Evolutionary conservation across 2,113 vertebrate genomes (phyloP), one percentile per base, ranked within the genome.

Genomic region (Amazona guildingii): DNA sequence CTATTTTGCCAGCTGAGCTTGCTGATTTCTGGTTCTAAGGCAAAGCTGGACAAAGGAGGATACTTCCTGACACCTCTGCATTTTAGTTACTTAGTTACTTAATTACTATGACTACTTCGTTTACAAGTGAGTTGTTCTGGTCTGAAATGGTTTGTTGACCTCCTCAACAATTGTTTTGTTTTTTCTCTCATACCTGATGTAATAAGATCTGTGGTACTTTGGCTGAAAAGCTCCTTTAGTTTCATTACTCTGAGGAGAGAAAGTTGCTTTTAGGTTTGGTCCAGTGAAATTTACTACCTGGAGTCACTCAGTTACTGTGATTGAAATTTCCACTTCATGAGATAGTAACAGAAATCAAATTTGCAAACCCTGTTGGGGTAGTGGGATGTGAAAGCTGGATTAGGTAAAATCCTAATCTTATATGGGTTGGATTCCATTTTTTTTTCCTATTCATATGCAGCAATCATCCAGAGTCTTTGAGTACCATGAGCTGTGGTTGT

Each of bases 321-420:
- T 62, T 96, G 94, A 96, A 94, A 94, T 83, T 92, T 91, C 61
- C 68, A 91, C 84, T 83, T 68, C 24, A 72, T 43, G 57, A 74
- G 57, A 88, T 69, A 35, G 49, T 79, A 85, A 90, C 41, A 94
- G 66, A 82, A 88, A 93, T 75, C 14, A 88, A 59, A 78, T 41
- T 24, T 84, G n/a, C 21, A 87, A 52, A 89, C 44, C 33, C 78
- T 85, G 17, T 63, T 5, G 6, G 35, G 27, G 55, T 23, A 83
- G 55, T 28, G n/a, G n/a, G 46, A 85, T 68, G 43, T 86, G 64
- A 78, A 90, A 83, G 49, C 1, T 88, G 84, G 52, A 86, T 93
- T 84, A 91, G 19, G 81, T 62, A 86, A 91, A 96, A 83, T 37
- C 51, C 43, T 92, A 76, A 88, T 59, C 74, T 66, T 89, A 9